These are phyloP conservation scores for Zele albiditarsus DNA, from an alignment of 2,888 invertebrate species.

Conservation along the genomic window DNA sequence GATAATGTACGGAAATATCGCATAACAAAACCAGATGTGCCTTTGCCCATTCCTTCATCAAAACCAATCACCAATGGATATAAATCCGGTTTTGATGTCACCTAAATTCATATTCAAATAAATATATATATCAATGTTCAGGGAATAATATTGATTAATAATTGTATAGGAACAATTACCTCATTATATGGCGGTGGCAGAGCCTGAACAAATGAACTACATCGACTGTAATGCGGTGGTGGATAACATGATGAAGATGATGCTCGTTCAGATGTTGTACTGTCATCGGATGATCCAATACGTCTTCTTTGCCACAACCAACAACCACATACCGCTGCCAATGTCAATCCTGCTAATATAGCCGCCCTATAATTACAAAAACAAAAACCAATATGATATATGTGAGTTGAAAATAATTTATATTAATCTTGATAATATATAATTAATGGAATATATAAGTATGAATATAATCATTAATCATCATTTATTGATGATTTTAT, in stretches of 20 bases:
- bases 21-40: constrained; percentile 87
- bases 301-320: constrained; percentile 78
- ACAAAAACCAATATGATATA: background rate
- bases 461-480: background rate
- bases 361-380: constrained; percentile 62
- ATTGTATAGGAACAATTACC: constrained; percentile 73
- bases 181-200: constrained; percentile 85
- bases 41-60: constrained; percentile 79
- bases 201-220: constrained; percentile 87
- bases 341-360: constrained; percentile 80
- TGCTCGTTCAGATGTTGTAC: constrained; percentile 82
- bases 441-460: background rate
- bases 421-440: background rate
- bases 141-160: constrained; percentile 27
- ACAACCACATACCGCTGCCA: constrained; percentile 82
- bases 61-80: constrained; percentile 90
- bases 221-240: constrained; percentile 88
- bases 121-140: background rate
- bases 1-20: constrained; percentile 88
- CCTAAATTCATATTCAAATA: constrained; percentile 74
- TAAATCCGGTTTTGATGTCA: constrained; percentile 88
- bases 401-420: background rate
- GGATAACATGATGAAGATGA: constrained; percentile 87
- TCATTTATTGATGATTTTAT: background rate
- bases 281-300: constrained; percentile 73